These are phyloP conservation scores for Fistularia tabacaria DNA, from an alignment of 2,797 vertebrate species.

Conservation along the genomic window DNA sequence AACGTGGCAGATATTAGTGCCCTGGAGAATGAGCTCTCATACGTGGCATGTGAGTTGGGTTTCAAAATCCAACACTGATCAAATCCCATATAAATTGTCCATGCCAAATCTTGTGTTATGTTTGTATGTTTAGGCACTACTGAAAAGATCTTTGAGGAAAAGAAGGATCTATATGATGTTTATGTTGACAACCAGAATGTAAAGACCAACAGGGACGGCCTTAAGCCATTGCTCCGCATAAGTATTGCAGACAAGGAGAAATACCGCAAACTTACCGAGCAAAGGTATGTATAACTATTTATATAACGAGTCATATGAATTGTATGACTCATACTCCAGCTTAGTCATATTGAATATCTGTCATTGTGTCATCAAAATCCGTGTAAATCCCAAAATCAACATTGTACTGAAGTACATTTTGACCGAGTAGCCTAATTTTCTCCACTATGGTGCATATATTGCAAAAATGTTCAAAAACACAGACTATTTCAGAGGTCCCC, in stretches of 20 bases:
- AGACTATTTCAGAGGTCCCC: too few species aligned
- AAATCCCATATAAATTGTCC: not conserved
- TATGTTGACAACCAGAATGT: conserved; percentile 96
- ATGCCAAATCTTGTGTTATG: too few species aligned
- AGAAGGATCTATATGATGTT: conserved; percentile 90
- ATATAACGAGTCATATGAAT: too few species aligned
- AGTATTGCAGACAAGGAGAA: conserved; percentile 89
- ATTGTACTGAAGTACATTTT: too few species aligned
- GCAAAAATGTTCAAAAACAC: too few species aligned
- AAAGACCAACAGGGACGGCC: conserved; percentile 84
- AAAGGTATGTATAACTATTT: conserved; percentile 70
- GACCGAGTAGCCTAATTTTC: too few species aligned
- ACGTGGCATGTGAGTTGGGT: conserved; percentile 87
- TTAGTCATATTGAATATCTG: too few species aligned
- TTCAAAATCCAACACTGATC: not conserved
- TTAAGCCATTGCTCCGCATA: conserved; percentile 88
- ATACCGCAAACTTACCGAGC: conserved; percentile 88
- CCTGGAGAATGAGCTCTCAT: conserved; percentile 90
- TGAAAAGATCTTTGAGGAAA: conserved; percentile 96
- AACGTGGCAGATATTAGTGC: conserved; percentile 91
- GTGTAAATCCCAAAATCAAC: too few species aligned
- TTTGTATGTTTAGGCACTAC: conserved; percentile 80
- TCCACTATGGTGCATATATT: too few species aligned
- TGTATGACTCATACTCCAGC: too few species aligned
- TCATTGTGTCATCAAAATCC: too few species aligned